A percentile compares a stretch with the other conserved stretches of the same genome.
Conservation (phyloP, 2,113 vertebrate species). For the Chinchilla lanigera region DNA sequence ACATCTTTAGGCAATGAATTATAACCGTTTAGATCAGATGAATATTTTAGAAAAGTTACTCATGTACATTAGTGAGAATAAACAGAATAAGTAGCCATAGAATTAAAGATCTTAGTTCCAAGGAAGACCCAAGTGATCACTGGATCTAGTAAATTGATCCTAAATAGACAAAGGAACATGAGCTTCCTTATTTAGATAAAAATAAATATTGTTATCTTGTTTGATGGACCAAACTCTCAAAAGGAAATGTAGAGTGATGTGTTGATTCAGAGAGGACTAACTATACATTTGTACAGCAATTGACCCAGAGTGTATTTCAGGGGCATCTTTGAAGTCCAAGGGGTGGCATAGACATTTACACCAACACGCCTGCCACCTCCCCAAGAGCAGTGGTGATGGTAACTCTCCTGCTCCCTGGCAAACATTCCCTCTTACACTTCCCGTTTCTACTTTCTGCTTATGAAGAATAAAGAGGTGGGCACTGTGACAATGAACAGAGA, state of each 20-base stretch:
- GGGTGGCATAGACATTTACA: neutral
- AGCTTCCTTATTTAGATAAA: neutral
- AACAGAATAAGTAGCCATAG: neutral
- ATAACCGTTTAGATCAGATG: neutral
- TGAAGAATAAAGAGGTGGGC: neutral
- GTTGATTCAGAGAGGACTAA: neutral
- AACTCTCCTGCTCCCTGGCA: neutral
- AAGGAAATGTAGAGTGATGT: neutral
- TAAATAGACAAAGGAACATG: neutral
- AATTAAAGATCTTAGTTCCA: neutral
- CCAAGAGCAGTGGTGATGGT: neutral
- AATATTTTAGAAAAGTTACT: neutral
- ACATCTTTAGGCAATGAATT: neutral
- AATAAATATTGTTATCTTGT: neutral
- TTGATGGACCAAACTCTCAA: neutral
- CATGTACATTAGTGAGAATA: neutral
- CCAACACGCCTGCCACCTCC: accelerated
- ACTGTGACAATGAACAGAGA: neutral
- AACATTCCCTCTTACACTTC: neutral
- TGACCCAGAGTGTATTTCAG: accelerated
- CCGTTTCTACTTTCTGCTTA: neutral
- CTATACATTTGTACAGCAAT: accelerated
- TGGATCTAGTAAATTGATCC: neutral
- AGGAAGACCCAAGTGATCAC: neutral
- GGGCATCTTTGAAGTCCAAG: neutral